Evolutionary conservation across 1,140 invertebrate genomes (phyloP).

Genomic region (Zaprionus africanus): DNA sequence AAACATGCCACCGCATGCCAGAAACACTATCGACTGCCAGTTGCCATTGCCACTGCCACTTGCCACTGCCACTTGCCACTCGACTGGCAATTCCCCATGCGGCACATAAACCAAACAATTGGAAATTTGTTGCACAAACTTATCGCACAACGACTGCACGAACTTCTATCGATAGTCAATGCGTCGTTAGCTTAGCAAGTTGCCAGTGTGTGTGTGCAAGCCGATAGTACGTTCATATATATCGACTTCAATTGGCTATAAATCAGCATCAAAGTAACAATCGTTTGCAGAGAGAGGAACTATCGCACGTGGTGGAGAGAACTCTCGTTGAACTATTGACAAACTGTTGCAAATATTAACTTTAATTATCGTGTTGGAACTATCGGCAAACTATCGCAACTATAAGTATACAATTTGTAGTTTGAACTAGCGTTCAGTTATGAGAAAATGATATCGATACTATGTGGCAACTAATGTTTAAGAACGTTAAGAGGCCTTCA

Average conservation of each 20-base stretch:
- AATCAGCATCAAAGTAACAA: background rate
- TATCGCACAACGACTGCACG: slow-evolving; percentile 3
- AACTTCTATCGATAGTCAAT: slow-evolving; percentile 13
- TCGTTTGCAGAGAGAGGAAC: background rate
- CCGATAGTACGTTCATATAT: background rate
- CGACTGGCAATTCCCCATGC: background rate
- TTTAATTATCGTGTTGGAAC: too few relatives aligned
- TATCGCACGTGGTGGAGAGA: background rate
- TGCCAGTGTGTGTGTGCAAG: background rate
- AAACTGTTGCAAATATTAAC: background rate
- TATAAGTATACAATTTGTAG: background rate
- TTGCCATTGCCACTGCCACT: background rate
- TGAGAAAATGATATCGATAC: background rate
- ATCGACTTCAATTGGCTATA: background rate
- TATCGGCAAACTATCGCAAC: background rate
- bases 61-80: background rate
- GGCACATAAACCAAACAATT: slow-evolving; percentile 12
- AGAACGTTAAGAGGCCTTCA: too few relatives aligned
- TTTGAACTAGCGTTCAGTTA: background rate
- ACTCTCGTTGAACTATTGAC: background rate
- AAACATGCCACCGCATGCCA: slow-evolving; percentile 31
- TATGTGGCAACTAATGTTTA: background rate
- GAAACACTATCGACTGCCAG: slow-evolving; percentile 65
- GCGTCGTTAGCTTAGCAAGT: background rate
- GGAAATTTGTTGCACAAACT: slow-evolving; percentile 7